A percentile compares a stretch with the other conserved stretches of the same genome.
Conservation (phyloP, 2,888 invertebrate genomes). For the Junonia oenone region DNA sequence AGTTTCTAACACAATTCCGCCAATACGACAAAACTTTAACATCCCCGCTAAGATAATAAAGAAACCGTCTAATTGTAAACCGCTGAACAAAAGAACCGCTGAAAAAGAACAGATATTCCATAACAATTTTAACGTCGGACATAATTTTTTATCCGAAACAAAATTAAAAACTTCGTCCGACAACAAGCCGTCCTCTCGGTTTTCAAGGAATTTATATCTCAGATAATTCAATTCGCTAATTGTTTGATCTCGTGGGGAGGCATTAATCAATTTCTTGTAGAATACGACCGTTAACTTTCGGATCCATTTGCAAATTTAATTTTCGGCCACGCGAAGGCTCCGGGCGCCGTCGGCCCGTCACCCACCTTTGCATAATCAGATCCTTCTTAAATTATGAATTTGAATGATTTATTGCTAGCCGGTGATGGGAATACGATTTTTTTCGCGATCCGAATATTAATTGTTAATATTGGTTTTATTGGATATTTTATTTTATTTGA, state of each 20-base stretch:
- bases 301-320: conserved; percentile 68
- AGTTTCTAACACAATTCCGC: background rate
- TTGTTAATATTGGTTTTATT: conserved; percentile 11
- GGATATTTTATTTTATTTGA: no score
- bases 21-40: background rate
- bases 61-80: background rate
- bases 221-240: conserved; percentile 65
- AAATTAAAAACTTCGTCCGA: conserved; percentile 30
- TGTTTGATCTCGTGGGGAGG: conserved; percentile 54
- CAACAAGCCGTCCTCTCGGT: conserved; percentile 28
- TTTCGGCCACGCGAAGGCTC: conserved; percentile 42
- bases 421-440: conserved; percentile 43
- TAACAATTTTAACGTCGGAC: conserved; percentile 20
- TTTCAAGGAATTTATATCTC: conserved; percentile 36
- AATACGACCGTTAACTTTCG: conserved; percentile 58
- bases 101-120: conserved; percentile 19
- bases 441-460: conserved; percentile 21
- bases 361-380: conserved; percentile 56
- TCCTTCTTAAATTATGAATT: conserved; percentile 61
- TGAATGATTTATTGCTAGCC: conserved; percentile 59
- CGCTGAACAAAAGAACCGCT: background rate
- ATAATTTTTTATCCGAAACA: conserved; percentile 21
- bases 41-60: background rate
- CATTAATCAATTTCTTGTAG: conserved; percentile 71
- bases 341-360: conserved; percentile 34